phyloP scores from a whole-genome alignment of 2,797 vertebrate genomes.

The Acomys russatus region DNA sequence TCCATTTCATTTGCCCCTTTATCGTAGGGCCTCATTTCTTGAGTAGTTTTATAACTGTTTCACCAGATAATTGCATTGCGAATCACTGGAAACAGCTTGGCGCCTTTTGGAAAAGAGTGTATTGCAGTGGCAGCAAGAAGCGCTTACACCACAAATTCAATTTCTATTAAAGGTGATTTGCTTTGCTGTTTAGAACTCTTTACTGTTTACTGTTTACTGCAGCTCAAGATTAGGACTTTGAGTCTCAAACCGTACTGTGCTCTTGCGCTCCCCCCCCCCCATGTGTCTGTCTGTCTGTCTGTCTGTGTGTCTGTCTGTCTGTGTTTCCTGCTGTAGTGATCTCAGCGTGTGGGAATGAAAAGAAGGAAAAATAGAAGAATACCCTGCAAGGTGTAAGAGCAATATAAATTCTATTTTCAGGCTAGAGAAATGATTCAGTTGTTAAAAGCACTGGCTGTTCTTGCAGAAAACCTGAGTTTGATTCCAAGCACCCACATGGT shows the following conservation, averaged over 20 bases:
- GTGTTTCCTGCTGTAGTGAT: neutral
- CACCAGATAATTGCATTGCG: neutral
- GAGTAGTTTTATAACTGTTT: neutral
- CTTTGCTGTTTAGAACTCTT: neutral
- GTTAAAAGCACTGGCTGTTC: neutral
- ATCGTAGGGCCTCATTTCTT: neutral
- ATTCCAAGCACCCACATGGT: neutral
- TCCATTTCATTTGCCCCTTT: neutral
- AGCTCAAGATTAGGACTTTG: neutral
- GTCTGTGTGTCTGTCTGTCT: neutral
- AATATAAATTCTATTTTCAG: neutral
- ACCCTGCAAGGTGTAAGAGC: neutral
- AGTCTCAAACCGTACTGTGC: neutral
- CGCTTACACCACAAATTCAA: neutral
- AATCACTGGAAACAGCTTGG: neutral
- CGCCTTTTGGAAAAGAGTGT: neutral
- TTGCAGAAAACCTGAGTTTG: neutral
- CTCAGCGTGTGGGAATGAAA: neutral
- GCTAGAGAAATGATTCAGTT: neutral
- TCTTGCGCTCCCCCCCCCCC: neutral
- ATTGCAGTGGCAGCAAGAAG: neutral
- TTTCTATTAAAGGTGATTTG: neutral
- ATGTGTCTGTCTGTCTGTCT: neutral
- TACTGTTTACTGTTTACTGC: neutral
- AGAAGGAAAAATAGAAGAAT: conserved; percentile 42